Base-by-base conservation (phyloP, 1,140 invertebrate genomes). In the Aphelinus atriplicis region DNA sequence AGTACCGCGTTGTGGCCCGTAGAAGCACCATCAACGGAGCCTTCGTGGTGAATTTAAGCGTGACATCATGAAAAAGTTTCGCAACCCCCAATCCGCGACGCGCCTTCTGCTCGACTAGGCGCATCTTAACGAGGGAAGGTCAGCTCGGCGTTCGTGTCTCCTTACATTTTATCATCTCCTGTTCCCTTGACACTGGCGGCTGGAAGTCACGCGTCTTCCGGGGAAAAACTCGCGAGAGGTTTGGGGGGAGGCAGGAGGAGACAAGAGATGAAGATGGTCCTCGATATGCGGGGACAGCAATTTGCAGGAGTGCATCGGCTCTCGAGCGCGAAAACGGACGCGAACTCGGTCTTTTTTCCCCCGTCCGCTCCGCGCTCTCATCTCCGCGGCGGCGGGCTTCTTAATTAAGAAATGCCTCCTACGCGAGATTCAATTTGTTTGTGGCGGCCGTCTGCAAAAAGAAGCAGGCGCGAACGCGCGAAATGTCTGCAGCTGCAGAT, bases 371-470 rank as follows among this genome's bases (percentile, higher is more conserved):
- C 7, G 42, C 55, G 55, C 48, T 43, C 55, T 51, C 45, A 68
- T 55, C 66, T 56, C 45, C 64, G 53, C 66, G 55, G 46, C 58
- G 48, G 26, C 58, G 58, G 45, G 46, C 73, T 72, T 76, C 76
- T 78, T 82, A 84, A 84, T 84, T 82, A 82, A 78, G 76, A 77
- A 78, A 80, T 81, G 74, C 78, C 76, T 81, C 80, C 76, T 75
- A 79, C 69, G 58, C 67, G 55, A 77, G 80, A 81, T 76, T 76
- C 78, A 78, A 78, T 82, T 76, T 77, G 74, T 69, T 71, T 76
- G 71, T 76, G 57, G 56, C 45, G 47, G 3, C n/a, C 45, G 4
- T 55, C 48, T 57, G 53, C 56, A 57, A 70, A 67, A 57, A 60
- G n/a, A 46, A 62, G 64, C 60, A 5, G 55, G 26, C 45, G 50